Conservation (phyloP, 35 echinoderm and acorn worm species). For the Nesometra sesokonis region DNA sequence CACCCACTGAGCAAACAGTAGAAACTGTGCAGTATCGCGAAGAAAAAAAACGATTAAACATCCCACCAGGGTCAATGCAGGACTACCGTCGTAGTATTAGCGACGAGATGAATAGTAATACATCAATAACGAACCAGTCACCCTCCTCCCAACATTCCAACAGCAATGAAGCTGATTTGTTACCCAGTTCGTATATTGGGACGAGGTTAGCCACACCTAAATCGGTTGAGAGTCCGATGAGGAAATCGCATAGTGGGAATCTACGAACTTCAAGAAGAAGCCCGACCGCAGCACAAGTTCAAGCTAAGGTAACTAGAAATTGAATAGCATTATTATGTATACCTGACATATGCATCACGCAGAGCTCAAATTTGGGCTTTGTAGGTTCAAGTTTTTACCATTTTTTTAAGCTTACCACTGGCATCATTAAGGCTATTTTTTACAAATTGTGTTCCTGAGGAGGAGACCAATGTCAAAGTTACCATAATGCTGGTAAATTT, state of each 20-base stretch:
- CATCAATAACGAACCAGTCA: slow-evolving; percentile 5
- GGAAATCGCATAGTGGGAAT: slow-evolving; percentile 24
- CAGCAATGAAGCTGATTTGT: background rate
- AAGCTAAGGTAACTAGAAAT: slow-evolving; percentile 26
- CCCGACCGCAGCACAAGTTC: slow-evolving; percentile 16
- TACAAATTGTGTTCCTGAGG: too few species aligned
- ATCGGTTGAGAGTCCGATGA: slow-evolving; percentile 18
- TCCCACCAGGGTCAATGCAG: slow-evolving; percentile 12
- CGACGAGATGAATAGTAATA: slow-evolving; percentile 91
- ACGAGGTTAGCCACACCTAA: slow-evolving; percentile 29
- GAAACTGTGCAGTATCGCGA: background rate
- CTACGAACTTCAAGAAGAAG: slow-evolving; percentile 15
- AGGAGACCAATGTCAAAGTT: too few species aligned
- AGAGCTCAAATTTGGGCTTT: too few species aligned
- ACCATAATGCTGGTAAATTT: too few species aligned
- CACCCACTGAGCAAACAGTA: background rate
- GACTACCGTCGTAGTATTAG: slow-evolving; percentile 39
- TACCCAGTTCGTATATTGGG: slow-evolving; percentile 33
- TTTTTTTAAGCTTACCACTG: too few species aligned
- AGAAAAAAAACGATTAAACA: slow-evolving; percentile 5
- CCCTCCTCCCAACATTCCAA: slow-evolving; percentile 16
- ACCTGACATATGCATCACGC: slow-evolving; percentile 27
- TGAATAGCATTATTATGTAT: slow-evolving; percentile 15
- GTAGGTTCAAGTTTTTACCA: too few species aligned
- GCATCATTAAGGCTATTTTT: too few species aligned